Conservation (phyloP, 2,888 invertebrate genomes). For the Ypsolopha scabrella region DNA sequence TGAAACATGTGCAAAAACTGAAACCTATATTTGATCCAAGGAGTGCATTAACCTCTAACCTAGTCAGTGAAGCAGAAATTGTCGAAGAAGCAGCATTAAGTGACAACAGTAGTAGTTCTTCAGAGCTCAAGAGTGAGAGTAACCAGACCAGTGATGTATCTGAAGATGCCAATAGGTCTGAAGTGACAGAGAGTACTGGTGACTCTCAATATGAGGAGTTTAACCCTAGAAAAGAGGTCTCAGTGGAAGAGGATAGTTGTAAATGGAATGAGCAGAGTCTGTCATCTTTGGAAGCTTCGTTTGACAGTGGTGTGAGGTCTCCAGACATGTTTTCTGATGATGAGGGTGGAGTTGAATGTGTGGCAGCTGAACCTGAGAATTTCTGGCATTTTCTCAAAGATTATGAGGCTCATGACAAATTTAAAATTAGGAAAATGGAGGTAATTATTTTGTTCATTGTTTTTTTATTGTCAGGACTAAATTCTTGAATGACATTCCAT, state of each 20-base stretch:
- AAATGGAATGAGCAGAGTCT: slow-evolving; percentile 59
- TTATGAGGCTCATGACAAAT: slow-evolving; percentile 49
- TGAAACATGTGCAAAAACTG: slow-evolving; percentile 58
- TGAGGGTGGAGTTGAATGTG: slow-evolving; percentile 45
- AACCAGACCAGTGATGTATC: slow-evolving; percentile 14
- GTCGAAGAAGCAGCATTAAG: not conserved
- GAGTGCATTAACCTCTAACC: slow-evolving; percentile 36
- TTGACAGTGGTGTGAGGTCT: slow-evolving; percentile 63
- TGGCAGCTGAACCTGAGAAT: slow-evolving; percentile 23
- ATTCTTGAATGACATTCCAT: no score
- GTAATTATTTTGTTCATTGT: slow-evolving; percentile 18
- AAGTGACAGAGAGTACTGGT: slow-evolving; percentile 37
- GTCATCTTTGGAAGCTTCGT: slow-evolving; percentile 55
- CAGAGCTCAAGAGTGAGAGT: not conserved
- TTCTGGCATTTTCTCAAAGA: slow-evolving; percentile 52
- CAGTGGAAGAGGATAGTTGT: slow-evolving; percentile 25
- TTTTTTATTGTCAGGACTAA: no score
- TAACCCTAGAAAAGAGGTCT: slow-evolving; percentile 23
- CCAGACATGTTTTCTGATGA: slow-evolving; percentile 78
- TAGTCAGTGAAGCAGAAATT: slow-evolving; percentile 3
- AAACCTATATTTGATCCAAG: slow-evolving; percentile 59
- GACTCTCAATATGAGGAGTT: slow-evolving; percentile 44
- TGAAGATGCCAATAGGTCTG: slow-evolving; percentile 23
- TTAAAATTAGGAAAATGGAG: slow-evolving; percentile 48
- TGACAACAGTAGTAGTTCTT: not conserved